Evolutionary conservation across 2,888 invertebrate species (phyloP).

Genomic region (Neoitamus cyanurus): DNA sequence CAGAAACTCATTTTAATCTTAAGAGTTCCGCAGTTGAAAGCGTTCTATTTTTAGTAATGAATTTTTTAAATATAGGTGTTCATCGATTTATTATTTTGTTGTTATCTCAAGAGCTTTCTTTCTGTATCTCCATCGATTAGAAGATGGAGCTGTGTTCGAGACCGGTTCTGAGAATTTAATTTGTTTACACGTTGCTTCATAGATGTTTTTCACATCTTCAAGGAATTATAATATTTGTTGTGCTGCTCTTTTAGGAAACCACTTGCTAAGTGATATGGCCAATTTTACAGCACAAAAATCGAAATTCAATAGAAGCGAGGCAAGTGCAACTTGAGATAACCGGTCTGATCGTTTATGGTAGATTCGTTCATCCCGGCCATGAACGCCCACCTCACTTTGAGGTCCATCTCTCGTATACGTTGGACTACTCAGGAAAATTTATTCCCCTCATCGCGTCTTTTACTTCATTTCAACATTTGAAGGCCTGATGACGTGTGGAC

Average conservation of each 20-base stretch:
- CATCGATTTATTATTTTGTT: conserved; percentile 1
- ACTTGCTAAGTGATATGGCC: neutral
- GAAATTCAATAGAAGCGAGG: neutral
- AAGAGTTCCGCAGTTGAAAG: neutral
- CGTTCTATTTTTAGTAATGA: neutral
- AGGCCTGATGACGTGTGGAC: neutral
- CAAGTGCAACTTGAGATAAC: neutral
- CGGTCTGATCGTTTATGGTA: neutral
- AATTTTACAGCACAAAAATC: neutral
- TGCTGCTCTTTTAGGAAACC: neutral
- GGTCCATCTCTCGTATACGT: neutral
- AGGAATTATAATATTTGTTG: neutral
- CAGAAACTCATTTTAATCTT: neutral
- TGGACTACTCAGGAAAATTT: neutral
- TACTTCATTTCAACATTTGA: neutral
- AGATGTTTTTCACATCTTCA: neutral
- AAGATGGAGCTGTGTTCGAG: neutral
- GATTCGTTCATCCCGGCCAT: neutral
- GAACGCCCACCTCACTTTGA: neutral
- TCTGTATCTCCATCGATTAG: neutral
- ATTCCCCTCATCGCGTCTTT: neutral
- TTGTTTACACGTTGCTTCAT: neutral
- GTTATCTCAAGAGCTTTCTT: neutral
- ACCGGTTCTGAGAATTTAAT: neutral
- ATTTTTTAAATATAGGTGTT: neutral